Percentiles rank a stretch among this genome's conserved stretches.
These are phyloP conservation scores for Pandemis cinnamomeana DNA, from an alignment of 2,888 invertebrate species.

Conservation along the genomic window DNA sequence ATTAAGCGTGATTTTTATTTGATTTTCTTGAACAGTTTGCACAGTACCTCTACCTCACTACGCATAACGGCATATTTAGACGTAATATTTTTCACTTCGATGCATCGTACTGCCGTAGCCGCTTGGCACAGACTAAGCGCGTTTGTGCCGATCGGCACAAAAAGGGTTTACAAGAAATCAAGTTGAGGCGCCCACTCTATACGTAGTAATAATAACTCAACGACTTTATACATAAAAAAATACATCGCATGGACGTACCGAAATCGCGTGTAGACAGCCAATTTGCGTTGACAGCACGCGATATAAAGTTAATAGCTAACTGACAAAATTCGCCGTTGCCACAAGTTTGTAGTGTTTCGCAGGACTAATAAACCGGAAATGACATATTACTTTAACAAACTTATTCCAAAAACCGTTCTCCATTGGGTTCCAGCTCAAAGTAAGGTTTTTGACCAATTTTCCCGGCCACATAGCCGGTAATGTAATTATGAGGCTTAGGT, in stretches of 20 bases:
- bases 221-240: background rate
- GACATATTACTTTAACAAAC: background rate
- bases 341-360: background rate
- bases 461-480: background rate
- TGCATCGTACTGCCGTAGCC: no score
- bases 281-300: constrained; percentile 21
- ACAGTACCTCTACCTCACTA: no score
- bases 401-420: background rate
- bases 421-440: background rate
- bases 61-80: no score
- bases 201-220: no score
- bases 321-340: constrained; percentile 1
- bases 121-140: no score
- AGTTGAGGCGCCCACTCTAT: no score
- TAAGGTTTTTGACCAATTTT: background rate
- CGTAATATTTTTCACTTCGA: no score
- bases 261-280: constrained; percentile 24
- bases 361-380: background rate
- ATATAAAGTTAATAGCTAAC: constrained; percentile 18
- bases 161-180: no score
- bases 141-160: no score
- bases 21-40: no score
- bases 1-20: no score
- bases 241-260: constrained; percentile 17
- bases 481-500: background rate